These are phyloP conservation scores for Nemopilema nomurai DNA, from an alignment of 30 jellyfish, hydroid and myxozoan genomes.

Conservation along the genomic window DNA sequence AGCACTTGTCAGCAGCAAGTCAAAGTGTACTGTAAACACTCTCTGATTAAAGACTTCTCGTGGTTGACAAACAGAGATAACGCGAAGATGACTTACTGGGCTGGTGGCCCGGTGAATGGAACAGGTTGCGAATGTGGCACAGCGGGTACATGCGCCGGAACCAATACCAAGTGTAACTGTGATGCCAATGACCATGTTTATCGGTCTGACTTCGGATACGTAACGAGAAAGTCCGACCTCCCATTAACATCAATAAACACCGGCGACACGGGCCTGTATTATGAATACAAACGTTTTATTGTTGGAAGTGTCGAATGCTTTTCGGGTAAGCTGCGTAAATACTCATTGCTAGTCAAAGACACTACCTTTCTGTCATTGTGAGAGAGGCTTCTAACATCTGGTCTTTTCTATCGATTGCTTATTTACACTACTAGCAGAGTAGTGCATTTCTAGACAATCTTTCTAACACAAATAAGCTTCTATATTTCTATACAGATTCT, in stretches of 20 bases:
- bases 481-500: too few relatives aligned
- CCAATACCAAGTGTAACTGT: constrained; percentile 24
- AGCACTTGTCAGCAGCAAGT: constrained; percentile 33
- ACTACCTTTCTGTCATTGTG: neutral
- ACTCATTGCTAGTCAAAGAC: neutral
- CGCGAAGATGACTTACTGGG: constrained; percentile 35
- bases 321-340: neutral
- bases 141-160: constrained; percentile 5
- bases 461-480: too few relatives aligned
- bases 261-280: constrained; percentile 31
- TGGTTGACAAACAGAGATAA: constrained; percentile 12
- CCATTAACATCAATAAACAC: constrained; percentile 10
- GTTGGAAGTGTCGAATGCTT: constrained; percentile 27
- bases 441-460: too few relatives aligned
- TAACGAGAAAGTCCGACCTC: constrained; percentile 23
- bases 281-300: neutral
- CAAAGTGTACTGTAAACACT: neutral
- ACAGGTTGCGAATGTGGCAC: constrained; percentile 58
- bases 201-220: constrained; percentile 18
- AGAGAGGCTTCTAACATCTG: too few relatives aligned
- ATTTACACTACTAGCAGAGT: too few relatives aligned
- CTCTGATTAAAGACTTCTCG: neutral
- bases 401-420: too few relatives aligned
- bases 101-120: constrained; percentile 51
- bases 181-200: constrained; percentile 21